Evolutionary conservation across 1,140 invertebrate species (phyloP).

Genomic region (Vollenhovia emeryi): DNA sequence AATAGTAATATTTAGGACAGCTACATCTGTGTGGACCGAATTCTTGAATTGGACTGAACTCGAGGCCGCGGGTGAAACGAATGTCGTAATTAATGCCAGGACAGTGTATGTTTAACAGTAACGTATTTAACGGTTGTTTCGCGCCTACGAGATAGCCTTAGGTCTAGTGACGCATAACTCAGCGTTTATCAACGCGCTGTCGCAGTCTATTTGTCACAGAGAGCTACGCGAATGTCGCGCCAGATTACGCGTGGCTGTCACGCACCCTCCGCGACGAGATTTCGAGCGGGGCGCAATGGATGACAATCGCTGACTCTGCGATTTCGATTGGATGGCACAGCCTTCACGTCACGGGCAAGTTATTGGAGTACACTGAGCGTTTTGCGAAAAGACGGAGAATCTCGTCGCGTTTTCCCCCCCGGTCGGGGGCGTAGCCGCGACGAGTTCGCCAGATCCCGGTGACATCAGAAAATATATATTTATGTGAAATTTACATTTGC

Average conservation of each 20-base stretch:
- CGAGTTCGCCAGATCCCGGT: background rate
- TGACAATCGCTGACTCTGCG: slow-evolving; percentile 63
- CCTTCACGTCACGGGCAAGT: slow-evolving; percentile 18
- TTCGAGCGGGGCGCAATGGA: slow-evolving; percentile 52
- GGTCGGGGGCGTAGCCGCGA: background rate
- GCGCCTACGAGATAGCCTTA: slow-evolving; percentile 29
- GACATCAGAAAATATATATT: background rate
- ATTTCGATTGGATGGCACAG: slow-evolving; percentile 64
- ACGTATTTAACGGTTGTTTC: slow-evolving; percentile 36
- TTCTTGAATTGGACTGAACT: background rate
- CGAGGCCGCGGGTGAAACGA: background rate
- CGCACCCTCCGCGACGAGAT: slow-evolving; percentile 47
- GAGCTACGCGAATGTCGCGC: slow-evolving; percentile 55
- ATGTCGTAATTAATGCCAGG: background rate
- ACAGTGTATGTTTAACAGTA: slow-evolving; percentile 8
- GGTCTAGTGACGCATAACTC: slow-evolving; percentile 55
- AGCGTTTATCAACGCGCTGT: slow-evolving; percentile 62
- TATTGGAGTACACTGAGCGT: slow-evolving; percentile 34
- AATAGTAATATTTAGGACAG: no score
- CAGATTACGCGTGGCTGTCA: slow-evolving; percentile 64
- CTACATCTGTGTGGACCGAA: no score
- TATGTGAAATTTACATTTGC: background rate
- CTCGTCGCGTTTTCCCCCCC: background rate
- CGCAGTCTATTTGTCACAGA: slow-evolving; percentile 62
- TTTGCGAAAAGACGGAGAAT: slow-evolving; percentile 12